Conservation (phyloP, 2,888 invertebrate species). For the Protophormia terraenovae region DNA sequence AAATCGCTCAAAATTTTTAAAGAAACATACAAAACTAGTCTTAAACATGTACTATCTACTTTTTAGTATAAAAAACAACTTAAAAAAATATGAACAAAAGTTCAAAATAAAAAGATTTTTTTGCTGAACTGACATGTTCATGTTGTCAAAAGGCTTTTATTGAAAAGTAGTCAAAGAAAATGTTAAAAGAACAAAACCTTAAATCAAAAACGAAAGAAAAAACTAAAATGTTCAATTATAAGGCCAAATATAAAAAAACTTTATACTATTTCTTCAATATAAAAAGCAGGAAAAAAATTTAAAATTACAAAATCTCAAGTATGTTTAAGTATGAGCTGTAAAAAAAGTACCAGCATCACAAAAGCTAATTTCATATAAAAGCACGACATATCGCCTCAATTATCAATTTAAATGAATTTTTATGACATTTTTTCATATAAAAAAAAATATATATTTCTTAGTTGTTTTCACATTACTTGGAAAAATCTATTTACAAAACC, state of each 20-base stretch:
- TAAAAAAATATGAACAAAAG: background rate
- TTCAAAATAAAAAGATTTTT: background rate
- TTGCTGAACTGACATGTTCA: constrained; percentile 50
- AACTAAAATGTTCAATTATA: constrained; percentile 39
- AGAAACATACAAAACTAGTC: background rate
- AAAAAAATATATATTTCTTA: background rate
- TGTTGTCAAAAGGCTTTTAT: constrained; percentile 42
- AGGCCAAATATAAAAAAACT: constrained; percentile 39
- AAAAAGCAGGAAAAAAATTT: background rate
- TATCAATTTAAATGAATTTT: constrained; percentile 26
- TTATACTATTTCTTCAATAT: background rate
- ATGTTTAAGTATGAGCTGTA: background rate
- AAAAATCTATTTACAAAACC: no score
- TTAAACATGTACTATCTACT: constrained; percentile 16
- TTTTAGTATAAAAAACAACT: constrained; percentile 9
- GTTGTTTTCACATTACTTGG: background rate
- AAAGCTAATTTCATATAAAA: constrained; percentile 2
- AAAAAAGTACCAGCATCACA: background rate
- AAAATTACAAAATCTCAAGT: background rate
- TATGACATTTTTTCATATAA: background rate
- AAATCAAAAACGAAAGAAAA: constrained; percentile 18
- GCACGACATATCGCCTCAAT: constrained; percentile 31
- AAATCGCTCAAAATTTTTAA: constrained; percentile 5
- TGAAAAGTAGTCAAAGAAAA: constrained; percentile 42
- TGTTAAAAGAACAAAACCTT: background rate